Evolutionary conservation across 1,140 invertebrate species (phyloP), one percentile per base, ranked within the genome.

Genomic region (Trachymyrmex septentrionalis): DNA sequence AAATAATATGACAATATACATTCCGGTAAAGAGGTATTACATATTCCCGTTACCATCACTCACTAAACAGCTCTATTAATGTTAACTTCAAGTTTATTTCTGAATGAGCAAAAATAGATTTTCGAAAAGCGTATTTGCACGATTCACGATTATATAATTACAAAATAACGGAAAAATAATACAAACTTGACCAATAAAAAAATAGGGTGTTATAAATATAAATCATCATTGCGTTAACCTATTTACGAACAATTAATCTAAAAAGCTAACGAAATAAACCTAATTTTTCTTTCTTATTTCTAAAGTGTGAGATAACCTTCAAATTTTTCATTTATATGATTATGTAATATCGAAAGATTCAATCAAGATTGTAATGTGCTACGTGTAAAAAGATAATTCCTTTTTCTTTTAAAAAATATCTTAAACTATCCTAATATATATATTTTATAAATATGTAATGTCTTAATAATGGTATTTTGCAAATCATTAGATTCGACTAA

Each of bases 51-150:
- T 59, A 57, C n/a, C 2, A n/a, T 71, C 16, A n/a, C 48, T 81
- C 34, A 59, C 78, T 81, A 59, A 71, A 21, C 34, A 34, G 21
- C 48, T 71, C 19, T 71, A 59, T 19, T 27, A 59, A 81, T 59
- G 34, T 81, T 55, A 57, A 69, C 30, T 71, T 69, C 10, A 69
- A 81, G 21, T 57, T 81, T 81, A 81, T 81, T 81, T 81, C 24
- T 44, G 34, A 81, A 55, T 21, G 10, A 48, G 12, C 12, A 81
- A 81, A 81, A 81, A 71, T 81, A 81, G 64, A 69, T 81, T 55
- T 71, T 81, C 27, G 5, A 57, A 59, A 80, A 48, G 16, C n/a
- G 6, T n/a, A 38, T 81, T 50, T 3, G 19, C 50, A 71, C 12
- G 21, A 69, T 57, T 34, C 19, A 27, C 21, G 2, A 50, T 81